Base-by-base conservation (phyloP, 2,888 invertebrate genomes). In the Sinodicranocentrus sp. region DNA sequence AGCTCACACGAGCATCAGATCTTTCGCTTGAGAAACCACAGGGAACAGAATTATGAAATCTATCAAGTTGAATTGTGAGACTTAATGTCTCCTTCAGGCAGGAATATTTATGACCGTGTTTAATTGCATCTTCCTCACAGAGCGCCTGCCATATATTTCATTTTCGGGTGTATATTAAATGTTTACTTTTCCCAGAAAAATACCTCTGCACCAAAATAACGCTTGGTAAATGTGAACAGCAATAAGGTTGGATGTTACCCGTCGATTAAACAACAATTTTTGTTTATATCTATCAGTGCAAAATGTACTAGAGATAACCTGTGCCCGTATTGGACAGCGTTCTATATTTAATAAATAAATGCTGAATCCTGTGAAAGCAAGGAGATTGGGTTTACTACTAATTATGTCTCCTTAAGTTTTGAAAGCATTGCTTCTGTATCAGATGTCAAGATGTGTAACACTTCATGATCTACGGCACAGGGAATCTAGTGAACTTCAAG, bases 41-140 rank as follows among this genome's bases (percentile, higher is more conserved):
- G 65, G 33, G 52, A 65, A 67, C 17, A 72, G 52, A 65, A 80
- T 72, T 72, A 80, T 72, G 61, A 80, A 80, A 80, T 80, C 79
- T 72, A 80, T 80, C 79, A 80, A 80, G 72, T 72, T 80, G 79
- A 80, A 80, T 80, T 52, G 71, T 68, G 48, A 70, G 79, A 71
- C 61, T 72, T 63, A 72, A 71, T 80, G 79, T 80, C 79, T 80
- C 79, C 79, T 72, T 71, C 79, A 80, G 79, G 71, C 79, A 80
- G 72, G 65, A 80, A 80, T 80, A 80, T 80, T 80, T 80, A 80
- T 80, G 79, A 72, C 79, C 72, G 54, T 80, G 65, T 72, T 80
- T 80, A 80, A 80, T 80, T 80, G 79, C 79, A 80, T 80, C 61
- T 80, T 80, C 79, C 54, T 71, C 79, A 72, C 72, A 67, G 57